Base-by-base conservation (phyloP, 1,140 invertebrate genomes). In the Aphis craccivora region DNA sequence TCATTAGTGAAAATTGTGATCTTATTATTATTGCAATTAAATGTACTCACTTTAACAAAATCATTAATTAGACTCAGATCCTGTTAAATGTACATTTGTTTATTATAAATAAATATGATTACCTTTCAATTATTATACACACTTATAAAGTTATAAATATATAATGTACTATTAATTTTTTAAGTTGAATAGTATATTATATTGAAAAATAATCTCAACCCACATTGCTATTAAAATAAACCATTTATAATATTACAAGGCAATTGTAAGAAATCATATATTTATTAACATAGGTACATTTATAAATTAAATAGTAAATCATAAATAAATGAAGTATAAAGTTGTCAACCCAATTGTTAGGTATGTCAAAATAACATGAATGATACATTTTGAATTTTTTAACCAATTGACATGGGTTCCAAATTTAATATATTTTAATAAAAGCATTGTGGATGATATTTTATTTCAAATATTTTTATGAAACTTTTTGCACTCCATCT, bases 1-100 rank as follows among this genome's bases (percentile, higher is more conserved):
- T 53, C 18, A 86, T 86, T 93, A 48, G 90, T 81, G 51, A 51
- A 84, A 86, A 93, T 86, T 93, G 91, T 93, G 91, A 86, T 93
- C 81, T 93, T 93, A 84, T 53, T 55, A 18, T 84, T 40, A 86
- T 53, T 86, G n/a, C 67, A 84, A 40, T 92, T 92, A 51, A 92
- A 48, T 67, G 37, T 67, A 67, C 37, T 90, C 89, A 60, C 51
- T 45, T 67, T 67, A 90, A 30, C 14, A 35, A 43, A 45, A 90
- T 67, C 2, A 90, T 67, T 45, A 40, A 30, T 90, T 67, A 90
- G 89, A 67, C 30, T 37, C 53, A 43, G 37, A 67, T 67, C 37
- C 18, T 67, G 37, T 48, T 43, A 22, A 67, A 67, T 67, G 37
- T 90, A 90, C 37, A 90, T 90, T 90, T 90, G 30, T 60, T 90